Conservation (phyloP, 1,140 invertebrate genomes). For the Hylaeus anthracinus region DNA sequence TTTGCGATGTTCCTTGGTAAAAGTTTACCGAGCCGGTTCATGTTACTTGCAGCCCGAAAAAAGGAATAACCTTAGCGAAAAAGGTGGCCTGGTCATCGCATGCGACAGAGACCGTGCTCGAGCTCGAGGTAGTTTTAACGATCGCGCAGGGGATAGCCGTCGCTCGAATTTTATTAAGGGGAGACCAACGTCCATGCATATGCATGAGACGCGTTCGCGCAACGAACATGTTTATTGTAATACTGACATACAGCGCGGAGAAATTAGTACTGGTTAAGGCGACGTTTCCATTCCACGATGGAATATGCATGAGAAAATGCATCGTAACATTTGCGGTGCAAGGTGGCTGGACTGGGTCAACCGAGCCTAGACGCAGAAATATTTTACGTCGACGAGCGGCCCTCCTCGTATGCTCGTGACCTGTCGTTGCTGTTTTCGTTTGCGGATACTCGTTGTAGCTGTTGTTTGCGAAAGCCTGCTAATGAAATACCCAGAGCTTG, state of each 20-base stretch:
- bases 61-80: conserved; percentile 9
- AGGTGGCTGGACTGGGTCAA: conserved; percentile 30
- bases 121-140: conserved; percentile 39
- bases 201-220: conserved; percentile 26
- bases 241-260: conserved; percentile 39
- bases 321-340: conserved; percentile 22
- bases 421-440: conserved; percentile 16
- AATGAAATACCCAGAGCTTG: background rate
- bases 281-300: conserved; percentile 34
- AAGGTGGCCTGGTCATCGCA: background rate
- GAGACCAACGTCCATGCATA: conserved; percentile 15
- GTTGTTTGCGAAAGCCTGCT: background rate
- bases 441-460: background rate
- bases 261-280: conserved; percentile 44
- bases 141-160: conserved; percentile 7
- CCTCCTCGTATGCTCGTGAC: conserved; percentile 1
- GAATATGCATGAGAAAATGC: conserved; percentile 46
- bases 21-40: background rate
- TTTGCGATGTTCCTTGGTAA: too few relatives aligned
- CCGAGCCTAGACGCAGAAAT: conserved; percentile 23
- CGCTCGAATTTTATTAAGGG: conserved; percentile 39
- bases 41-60: background rate
- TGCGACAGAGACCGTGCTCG: conserved; percentile 1
- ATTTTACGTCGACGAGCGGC: conserved; percentile 3
- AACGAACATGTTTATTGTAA: conserved; percentile 42